Evolutionary conservation across 2,797 vertebrate genomes (phyloP).

Genomic region (Urosaurus nigricauda): DNA sequence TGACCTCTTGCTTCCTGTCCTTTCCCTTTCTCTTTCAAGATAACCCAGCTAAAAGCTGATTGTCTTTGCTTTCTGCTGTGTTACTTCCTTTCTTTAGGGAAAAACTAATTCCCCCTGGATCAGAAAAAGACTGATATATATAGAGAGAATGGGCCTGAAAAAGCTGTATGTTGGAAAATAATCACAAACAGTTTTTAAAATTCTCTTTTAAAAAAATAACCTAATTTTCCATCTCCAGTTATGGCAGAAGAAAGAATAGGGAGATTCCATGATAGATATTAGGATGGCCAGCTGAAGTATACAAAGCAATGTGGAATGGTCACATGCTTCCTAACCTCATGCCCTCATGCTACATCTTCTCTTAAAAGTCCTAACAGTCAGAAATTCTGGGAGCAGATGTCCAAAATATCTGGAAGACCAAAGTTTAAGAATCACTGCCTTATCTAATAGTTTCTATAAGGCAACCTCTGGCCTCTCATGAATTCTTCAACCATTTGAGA

Average conservation of each 20-base stretch:
- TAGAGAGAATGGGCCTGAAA: background rate
- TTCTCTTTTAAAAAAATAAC: background rate
- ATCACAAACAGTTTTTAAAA: background rate
- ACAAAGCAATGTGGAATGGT: background rate
- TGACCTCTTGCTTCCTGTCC: conserved; percentile 35
- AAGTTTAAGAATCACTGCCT: too few species aligned
- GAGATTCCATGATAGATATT: background rate
- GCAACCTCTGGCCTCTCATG: background rate
- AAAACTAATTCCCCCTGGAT: conserved; percentile 1
- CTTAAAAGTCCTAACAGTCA: too few species aligned
- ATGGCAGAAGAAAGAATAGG: background rate
- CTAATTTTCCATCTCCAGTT: background rate
- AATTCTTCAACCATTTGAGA: background rate
- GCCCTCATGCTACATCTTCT: background rate
- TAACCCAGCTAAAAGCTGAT: conserved; percentile 11
- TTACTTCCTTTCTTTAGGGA: conserved; percentile 7
- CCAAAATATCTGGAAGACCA: too few species aligned
- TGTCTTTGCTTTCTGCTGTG: conserved; percentile 8
- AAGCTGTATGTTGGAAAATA: background rate
- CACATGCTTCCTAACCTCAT: background rate
- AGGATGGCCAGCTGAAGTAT: background rate
- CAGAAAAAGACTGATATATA: background rate
- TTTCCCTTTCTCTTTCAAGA: conserved; percentile 43
- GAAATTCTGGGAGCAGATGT: too few species aligned
- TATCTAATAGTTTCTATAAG: background rate